Conservation (phyloP, 2,888 invertebrate species). For the Papilio gigon region DNA sequence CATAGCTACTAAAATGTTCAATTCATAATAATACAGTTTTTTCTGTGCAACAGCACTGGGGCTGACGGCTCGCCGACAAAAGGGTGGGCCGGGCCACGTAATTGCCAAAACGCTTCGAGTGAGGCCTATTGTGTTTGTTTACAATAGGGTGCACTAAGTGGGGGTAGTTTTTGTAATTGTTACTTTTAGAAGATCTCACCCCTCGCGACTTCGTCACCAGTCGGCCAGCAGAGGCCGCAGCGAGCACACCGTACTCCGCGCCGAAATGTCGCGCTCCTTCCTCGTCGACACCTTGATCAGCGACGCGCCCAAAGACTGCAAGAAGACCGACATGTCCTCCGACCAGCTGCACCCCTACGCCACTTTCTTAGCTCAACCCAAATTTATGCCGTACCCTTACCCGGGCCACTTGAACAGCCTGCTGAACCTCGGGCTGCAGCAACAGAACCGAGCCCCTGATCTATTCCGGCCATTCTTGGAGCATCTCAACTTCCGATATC, state of each 20-base stretch:
- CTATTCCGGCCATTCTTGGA: conserved; percentile 77
- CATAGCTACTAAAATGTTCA: conserved; percentile 80
- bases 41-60: conserved; percentile 65
- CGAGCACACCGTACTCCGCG: conserved; percentile 42
- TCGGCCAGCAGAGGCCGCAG: conserved; percentile 59
- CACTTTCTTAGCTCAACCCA: conserved; percentile 68
- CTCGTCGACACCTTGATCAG: conserved; percentile 90
- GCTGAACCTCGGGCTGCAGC: conserved; percentile 84
- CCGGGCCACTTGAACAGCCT: conserved; percentile 85
- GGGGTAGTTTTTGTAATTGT: conserved; percentile 83
- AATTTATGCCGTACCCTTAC: conserved; percentile 84
- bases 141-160: conserved; percentile 80
- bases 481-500: conserved; percentile 73
- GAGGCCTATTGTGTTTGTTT: conserved; percentile 78
- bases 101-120: conserved; percentile 82
- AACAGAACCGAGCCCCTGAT: conserved; percentile 78
- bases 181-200: conserved; percentile 67
- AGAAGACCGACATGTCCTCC: conserved; percentile 66
- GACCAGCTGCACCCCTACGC: conserved; percentile 71
- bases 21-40: conserved; percentile 70
- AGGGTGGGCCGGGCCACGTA: conserved; percentile 81
- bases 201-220: conserved; percentile 64
- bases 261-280: conserved; percentile 90
- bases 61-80: conserved; percentile 78
- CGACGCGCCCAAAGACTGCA: conserved; percentile 78